These are phyloP conservation scores for Oreocharis arfaki DNA, from an alignment of 2,113 vertebrate genomes.

Conservation along the genomic window DNA sequence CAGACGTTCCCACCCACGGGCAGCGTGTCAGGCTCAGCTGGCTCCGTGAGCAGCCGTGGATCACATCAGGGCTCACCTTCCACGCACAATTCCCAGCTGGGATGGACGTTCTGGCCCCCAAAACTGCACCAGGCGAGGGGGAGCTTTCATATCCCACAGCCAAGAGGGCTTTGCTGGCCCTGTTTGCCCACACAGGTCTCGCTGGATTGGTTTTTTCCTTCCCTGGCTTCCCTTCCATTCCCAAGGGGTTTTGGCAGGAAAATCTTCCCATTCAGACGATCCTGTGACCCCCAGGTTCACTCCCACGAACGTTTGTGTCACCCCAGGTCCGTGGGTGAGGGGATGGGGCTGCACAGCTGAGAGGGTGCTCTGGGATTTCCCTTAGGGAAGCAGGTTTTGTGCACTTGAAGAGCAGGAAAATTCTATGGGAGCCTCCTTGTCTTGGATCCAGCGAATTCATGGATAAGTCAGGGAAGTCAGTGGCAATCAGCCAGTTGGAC, in stretches of 20 bases:
- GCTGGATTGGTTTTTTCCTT: neutral
- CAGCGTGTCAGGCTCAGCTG: neutral
- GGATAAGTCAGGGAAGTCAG: constrained; percentile 3
- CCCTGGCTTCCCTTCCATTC: neutral
- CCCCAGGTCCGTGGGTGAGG: neutral
- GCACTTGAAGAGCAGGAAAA: neutral
- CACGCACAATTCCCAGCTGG: neutral
- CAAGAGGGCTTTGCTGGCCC: neutral
- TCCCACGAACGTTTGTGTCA: neutral
- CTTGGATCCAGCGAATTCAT: neutral
- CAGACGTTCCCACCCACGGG: fast-evolving
- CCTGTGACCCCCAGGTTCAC: neutral
- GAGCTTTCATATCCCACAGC: neutral
- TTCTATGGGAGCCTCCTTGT: neutral
- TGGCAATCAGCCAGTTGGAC: constrained; percentile 55
- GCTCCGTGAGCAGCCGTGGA: fast-evolving
- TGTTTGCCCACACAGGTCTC: neutral
- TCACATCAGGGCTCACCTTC: fast-evolving
- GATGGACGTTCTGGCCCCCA: fast-evolving
- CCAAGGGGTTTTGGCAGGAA: neutral
- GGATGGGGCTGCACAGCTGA: neutral
- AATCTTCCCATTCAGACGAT: neutral
- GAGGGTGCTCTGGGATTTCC: neutral
- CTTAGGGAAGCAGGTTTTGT: neutral
- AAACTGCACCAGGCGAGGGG: neutral